Percentiles rank a stretch among this genome's conserved stretches.
phyloP scores from a whole-genome alignment of 2,888 invertebrate species.

The Erebia palarica region DNA sequence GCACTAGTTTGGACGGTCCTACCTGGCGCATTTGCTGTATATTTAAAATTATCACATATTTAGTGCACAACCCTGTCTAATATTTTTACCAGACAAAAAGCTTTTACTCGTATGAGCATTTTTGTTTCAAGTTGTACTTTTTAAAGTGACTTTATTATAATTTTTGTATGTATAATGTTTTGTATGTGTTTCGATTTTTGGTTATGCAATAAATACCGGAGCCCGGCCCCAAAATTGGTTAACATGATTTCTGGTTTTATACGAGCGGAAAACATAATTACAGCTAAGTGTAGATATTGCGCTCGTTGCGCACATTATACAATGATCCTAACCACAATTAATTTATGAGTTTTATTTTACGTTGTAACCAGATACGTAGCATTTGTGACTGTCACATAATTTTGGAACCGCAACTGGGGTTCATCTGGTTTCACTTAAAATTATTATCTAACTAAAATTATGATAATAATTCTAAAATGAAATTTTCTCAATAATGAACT shows the following conservation, averaged over 20 bases:
- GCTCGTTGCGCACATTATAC: conserved; percentile 47
- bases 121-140: not conserved
- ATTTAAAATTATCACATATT: conserved; percentile 43
- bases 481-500: not conserved
- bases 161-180: conserved; percentile 22
- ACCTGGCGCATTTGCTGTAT: conserved; percentile 47
- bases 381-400: conserved; percentile 14
- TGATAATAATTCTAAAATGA: conserved; percentile 1
- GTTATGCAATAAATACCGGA: conserved; percentile 33
- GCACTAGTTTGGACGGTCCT: conserved; percentile 65
- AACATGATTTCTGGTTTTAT: conserved; percentile 61
- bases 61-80: conserved; percentile 30
- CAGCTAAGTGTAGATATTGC: conserved; percentile 44
- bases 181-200: conserved; percentile 27
- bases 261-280: conserved; percentile 57
- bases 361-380: not conserved
- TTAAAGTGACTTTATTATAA: conserved; percentile 8
- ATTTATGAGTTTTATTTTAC: conserved; percentile 42
- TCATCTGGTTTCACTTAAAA: not conserved
- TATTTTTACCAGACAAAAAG: conserved; percentile 25
- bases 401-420: conserved; percentile 2
- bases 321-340: conserved; percentile 45
- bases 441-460: not conserved
- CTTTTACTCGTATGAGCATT: conserved; percentile 8
- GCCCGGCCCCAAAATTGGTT: conserved; percentile 48